These are phyloP conservation scores for Florisuga fusca DNA, from an alignment of 2,797 vertebrate species.

Conservation along the genomic window DNA sequence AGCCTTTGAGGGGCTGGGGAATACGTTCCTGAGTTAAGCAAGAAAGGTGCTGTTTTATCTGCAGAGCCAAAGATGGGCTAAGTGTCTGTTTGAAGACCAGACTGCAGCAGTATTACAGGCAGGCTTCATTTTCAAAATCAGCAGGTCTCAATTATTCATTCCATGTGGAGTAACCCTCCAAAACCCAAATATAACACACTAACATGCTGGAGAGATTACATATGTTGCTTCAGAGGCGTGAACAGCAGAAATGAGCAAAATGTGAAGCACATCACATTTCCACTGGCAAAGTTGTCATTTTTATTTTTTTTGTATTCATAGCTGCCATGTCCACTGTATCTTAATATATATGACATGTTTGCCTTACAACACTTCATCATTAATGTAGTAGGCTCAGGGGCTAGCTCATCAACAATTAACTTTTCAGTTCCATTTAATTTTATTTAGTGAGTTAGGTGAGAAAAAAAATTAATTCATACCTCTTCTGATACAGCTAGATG, in stretches of 20 bases:
- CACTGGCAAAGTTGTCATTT: background rate
- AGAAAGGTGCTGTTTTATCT: background rate
- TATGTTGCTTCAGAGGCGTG: background rate
- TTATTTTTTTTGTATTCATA: background rate
- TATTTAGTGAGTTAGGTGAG: background rate
- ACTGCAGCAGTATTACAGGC: background rate
- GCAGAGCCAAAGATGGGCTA: background rate
- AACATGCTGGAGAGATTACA: background rate
- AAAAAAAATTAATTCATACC: background rate
- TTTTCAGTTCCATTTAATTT: constrained; percentile 39
- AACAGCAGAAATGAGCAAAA: background rate
- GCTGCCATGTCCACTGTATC: background rate
- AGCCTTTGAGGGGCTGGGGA: background rate
- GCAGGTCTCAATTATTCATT: background rate
- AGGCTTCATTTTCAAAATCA: background rate
- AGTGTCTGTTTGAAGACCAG: background rate
- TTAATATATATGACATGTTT: constrained; percentile 12
- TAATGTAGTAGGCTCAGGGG: constrained; percentile 8
- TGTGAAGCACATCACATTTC: background rate
- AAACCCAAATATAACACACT: background rate
- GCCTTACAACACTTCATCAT: constrained; percentile 15
- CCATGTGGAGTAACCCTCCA: background rate
- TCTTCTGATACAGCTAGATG: background rate
- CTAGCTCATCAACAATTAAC: constrained; percentile 52
- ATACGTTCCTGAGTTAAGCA: background rate